These are phyloP conservation scores for Aculops lycopersici DNA, from an alignment of 1,140 invertebrate species.

Conservation along the genomic window DNA sequence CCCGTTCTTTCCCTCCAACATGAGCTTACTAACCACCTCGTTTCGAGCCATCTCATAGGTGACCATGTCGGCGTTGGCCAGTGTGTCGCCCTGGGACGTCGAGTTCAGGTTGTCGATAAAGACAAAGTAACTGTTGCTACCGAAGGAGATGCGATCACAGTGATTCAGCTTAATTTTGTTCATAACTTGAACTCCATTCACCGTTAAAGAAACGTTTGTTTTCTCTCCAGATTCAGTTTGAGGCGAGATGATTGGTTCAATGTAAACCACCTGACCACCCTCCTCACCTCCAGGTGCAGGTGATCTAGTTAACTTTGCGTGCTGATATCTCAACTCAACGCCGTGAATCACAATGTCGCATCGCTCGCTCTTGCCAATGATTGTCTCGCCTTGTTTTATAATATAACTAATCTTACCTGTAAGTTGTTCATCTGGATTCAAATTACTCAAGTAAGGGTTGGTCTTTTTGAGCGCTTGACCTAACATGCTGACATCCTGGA, in stretches of 20 bases:
- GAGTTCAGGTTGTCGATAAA: not conserved
- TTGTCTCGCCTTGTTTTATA: conserved; percentile 17
- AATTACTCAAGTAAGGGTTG: conserved; percentile 24
- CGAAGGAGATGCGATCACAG: conserved; percentile 20
- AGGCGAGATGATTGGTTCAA: conserved; percentile 17
- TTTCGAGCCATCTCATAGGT: conserved; percentile 10
- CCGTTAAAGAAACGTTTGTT: too few relatives aligned
- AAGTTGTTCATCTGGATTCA: conserved; percentile 25
- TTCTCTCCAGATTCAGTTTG: too few relatives aligned
- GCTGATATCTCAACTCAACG: conserved; percentile 23
- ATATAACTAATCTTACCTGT: conserved; percentile 24
- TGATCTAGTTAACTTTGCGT: conserved; percentile 19
- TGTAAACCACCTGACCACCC: conserved; percentile 18
- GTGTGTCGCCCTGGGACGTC: too few relatives aligned
- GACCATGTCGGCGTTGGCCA: too few relatives aligned
- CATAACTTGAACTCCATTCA: conserved; percentile 21
- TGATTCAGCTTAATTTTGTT: conserved; percentile 19
- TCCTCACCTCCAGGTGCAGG: conserved; percentile 15
- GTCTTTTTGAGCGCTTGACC: too few relatives aligned
- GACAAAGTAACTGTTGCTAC: conserved; percentile 3
- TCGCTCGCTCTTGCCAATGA: conserved; percentile 19
- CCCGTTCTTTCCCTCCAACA: too few relatives aligned
- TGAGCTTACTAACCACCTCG: too few relatives aligned
- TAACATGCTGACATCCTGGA: conserved; percentile 1
- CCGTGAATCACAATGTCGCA: conserved; percentile 21